Conservation (phyloP, 2,797 vertebrate genomes). For the Sebastes cheni region DNA sequence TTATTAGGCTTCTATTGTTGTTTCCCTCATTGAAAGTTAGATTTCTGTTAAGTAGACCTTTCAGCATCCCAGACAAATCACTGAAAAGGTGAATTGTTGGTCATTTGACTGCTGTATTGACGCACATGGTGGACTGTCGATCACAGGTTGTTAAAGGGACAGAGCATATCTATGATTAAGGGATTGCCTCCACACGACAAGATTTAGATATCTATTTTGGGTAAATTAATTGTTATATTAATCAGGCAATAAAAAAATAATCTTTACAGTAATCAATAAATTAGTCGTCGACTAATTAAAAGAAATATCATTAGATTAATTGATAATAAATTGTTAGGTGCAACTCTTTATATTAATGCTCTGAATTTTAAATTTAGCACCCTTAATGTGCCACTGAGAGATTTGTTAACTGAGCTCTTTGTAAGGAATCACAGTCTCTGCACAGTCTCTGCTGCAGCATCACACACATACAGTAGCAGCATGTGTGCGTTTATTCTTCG, state of each 20-base stretch:
- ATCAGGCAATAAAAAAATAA: no score
- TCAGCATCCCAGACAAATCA: constrained; percentile 27
- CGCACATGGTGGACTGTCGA: not conserved
- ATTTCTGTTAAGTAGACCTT: constrained; percentile 11
- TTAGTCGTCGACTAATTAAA: no score
- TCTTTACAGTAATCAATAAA: no score
- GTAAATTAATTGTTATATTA: no score
- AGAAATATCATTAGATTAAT: no score
- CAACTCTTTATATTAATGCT: not conserved
- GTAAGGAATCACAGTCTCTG: not conserved
- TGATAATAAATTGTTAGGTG: no score
- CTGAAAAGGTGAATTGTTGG: constrained; percentile 2
- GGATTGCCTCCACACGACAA: no score
- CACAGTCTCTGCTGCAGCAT: not conserved
- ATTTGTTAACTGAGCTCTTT: not conserved
- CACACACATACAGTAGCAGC: not conserved
- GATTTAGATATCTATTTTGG: no score
- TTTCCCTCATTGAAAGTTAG: constrained; percentile 4
- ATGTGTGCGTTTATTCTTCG: not conserved
- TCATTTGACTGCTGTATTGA: constrained; percentile 33
- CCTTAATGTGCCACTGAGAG: not conserved
- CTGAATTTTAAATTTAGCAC: not conserved
- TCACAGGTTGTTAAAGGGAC: not conserved
- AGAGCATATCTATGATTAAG: no score
- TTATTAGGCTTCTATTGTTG: constrained; percentile 41